Evolutionary conservation across 1,140 invertebrate species (phyloP), one percentile per base, ranked within the genome.

Genomic region (Aphis craccivora): DNA sequence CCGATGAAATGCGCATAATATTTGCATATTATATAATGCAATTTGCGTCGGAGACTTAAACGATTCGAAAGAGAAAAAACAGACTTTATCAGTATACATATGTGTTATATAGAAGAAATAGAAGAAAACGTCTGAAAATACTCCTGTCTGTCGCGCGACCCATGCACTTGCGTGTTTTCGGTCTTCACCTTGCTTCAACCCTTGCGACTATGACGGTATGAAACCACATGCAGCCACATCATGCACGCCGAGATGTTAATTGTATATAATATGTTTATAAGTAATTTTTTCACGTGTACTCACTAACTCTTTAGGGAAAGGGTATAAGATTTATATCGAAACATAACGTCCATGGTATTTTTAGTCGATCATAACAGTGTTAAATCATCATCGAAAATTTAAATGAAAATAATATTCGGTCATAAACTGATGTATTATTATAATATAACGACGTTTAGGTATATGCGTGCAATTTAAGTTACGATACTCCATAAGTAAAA

Each of bases 221-320:
- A 76, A 51, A 89, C 51, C 87, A 35, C 86, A 88, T 88, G 86
- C 87, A 89, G 25, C 40, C 84, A 86, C 23, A 76, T 84, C 84
- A 86, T 86, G 43, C 84, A 86, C 30, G 86, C 7, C 18, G 60
- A 76, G 11, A 76, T 76, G n/a, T 76, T 76, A 76, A 76, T 76
- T n/a, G 60, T 76, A 76, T n/a, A 76, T 76, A n/a, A 35, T 76
- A 67, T 18, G 60, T 76, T 67, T 76, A 76, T n/a, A 76, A 76
- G 60, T 76, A 76, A n/a, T 76, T 76, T 76, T n/a, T 76, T 76
- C 60, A n/a, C 60, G n/a, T 14, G n/a, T n/a, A 76, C 60, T 76
- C 60, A 76, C 60, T 18, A n/a, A 14, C 14, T 76, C n/a, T 76
- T 76, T 76, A 5, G 14, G 5, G 60, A 67, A 67, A 67, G 14